phyloP scores from a whole-genome alignment of 2,797 vertebrate species.

The Triplophysa bombifrons region DNA sequence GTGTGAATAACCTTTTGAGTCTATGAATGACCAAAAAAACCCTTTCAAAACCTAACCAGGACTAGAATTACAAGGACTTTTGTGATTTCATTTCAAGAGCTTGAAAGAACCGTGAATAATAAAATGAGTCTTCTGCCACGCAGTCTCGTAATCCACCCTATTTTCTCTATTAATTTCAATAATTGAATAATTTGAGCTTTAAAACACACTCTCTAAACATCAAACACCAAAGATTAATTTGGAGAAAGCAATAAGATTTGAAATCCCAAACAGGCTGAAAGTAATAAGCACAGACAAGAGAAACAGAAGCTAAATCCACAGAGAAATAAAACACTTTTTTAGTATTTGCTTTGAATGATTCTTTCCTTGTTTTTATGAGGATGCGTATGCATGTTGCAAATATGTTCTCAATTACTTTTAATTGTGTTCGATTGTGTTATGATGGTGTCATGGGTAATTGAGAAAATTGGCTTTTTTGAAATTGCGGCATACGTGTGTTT shows the following conservation, averaged over 20 bases:
- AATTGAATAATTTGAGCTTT: constrained; percentile 55
- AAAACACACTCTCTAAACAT: constrained; percentile 66
- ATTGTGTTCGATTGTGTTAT: neutral
- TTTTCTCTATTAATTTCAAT: constrained; percentile 51
- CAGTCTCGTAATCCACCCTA: constrained; percentile 38
- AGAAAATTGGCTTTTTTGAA: neutral
- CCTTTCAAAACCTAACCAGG: neutral
- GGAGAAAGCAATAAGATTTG: constrained; percentile 61
- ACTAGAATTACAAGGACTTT: constrained; percentile 25
- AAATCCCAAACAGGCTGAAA: constrained; percentile 69
- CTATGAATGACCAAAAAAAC: neutral
- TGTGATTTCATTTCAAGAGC: constrained; percentile 24
- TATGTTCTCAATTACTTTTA: constrained; percentile 48
- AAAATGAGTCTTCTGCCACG: constrained; percentile 34
- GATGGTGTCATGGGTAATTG: neutral
- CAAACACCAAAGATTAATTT: constrained; percentile 61
- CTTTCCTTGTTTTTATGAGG: constrained; percentile 64
- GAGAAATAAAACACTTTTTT: constrained; percentile 76
- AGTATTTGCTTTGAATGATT: constrained; percentile 75
- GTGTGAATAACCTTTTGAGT: neutral
- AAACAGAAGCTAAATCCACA: constrained; percentile 55
- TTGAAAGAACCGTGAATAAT: constrained; percentile 17
- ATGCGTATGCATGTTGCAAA: constrained; percentile 69
- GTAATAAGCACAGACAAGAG: constrained; percentile 64
- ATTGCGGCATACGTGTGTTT: constrained; percentile 24